Base-by-base conservation (phyloP, 1,140 invertebrate species). In the Drosophila prosaltans region DNA sequence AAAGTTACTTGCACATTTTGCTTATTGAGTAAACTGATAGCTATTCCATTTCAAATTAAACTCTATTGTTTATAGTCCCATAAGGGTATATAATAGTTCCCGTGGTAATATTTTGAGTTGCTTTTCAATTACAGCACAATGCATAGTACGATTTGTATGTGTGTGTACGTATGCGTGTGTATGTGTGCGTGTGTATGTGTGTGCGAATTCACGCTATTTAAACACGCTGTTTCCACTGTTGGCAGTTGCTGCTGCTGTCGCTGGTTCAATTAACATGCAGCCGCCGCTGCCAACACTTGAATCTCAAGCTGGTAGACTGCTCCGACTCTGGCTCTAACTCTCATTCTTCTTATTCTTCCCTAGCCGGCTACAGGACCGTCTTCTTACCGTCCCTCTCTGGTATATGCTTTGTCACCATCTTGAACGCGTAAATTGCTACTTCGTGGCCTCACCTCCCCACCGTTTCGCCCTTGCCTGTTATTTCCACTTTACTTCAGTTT, bases 391-490 rank as follows among this genome's bases (percentile, higher is more conserved):
- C 1, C 39, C 63, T 24, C 45, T 51, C 45, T 26, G 41, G 80
- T 74, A 69, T 88, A 69, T 88, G 83, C 83, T 84, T 88, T 89
- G 80, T 89, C 80, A 83, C 80, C 70, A 80, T 83, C 80, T 86
- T 86, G 62, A 77, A 76, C 84, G 83, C 84, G 80, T 82, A 88
- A 88, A 88, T 88, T 88, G 83, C 84, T 88, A 88, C 83, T 88
- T 88, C 83, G 83, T 69, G 80, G 67, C 62, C 68, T 21, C 36
- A 8, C 41, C 5, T 7, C 39, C 21, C 1, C 21, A 11, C 1
- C 21, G 3, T 36, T 36, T 40, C 16, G 54, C 41, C 54, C 36
- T 16, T 40, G 43, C 58, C 59, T 58, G 70, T 65, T 68, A 41
- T 71, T 82, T 64, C 66, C 75, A 78, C 80, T 82, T 82, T 74